Evolutionary conservation across 1,140 invertebrate species (phyloP).

Genomic region (Euwallacea fornicatus): DNA sequence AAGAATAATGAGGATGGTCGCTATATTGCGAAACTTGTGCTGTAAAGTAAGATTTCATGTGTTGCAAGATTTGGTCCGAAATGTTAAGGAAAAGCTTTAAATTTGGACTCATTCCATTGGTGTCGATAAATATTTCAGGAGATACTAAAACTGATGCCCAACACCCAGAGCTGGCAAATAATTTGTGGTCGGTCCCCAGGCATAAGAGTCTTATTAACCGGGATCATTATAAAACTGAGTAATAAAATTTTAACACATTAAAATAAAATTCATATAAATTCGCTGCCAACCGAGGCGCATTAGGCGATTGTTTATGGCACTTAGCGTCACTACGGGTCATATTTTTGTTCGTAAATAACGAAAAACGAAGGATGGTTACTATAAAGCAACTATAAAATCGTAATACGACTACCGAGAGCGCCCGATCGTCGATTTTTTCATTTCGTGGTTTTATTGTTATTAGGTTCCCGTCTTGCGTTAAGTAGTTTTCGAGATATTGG

Average conservation of each 20-base stretch:
- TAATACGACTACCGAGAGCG: conserved; percentile 51
- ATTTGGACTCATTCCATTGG: neutral
- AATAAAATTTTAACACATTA: conserved; percentile 55
- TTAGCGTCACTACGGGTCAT: conserved; percentile 51
- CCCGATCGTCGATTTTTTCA: conserved; percentile 31
- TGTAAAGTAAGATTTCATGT: neutral
- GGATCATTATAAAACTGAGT: conserved; percentile 55
- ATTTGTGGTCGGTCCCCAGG: conserved; percentile 3
- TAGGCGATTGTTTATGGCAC: conserved; percentile 53
- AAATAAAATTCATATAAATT: conserved; percentile 56
- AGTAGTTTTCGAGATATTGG: neutral
- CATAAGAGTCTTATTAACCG: conserved; percentile 51
- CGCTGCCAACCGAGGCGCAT: conserved; percentile 54
- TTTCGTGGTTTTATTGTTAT: conserved; percentile 11
- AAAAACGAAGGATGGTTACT: conserved; percentile 49
- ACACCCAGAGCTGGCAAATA: conserved; percentile 4
- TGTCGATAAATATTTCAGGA: neutral
- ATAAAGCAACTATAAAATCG: conserved; percentile 53
- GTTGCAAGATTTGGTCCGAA: too few species aligned
- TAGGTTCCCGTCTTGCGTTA: neutral
- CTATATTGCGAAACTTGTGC: neutral
- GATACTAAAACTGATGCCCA: neutral
- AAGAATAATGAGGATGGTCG: neutral
- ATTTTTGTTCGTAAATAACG: conserved; percentile 55
- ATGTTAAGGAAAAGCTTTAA: too few species aligned